These are phyloP conservation scores for Mamestra configurata DNA, from an alignment of 1,140 invertebrate genomes.

Conservation along the genomic window DNA sequence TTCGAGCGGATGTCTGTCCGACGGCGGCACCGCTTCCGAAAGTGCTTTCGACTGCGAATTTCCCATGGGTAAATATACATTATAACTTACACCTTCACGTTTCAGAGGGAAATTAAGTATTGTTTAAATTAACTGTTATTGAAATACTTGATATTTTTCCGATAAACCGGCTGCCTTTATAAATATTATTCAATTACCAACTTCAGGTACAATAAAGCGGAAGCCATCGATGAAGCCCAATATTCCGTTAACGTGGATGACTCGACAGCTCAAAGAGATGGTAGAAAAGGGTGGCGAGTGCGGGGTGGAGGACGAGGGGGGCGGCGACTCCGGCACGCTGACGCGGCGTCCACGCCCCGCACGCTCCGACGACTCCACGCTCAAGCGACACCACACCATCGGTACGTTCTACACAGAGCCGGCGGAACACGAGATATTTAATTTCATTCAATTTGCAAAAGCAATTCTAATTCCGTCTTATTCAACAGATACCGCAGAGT, in stretches of 20 bases:
- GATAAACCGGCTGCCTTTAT: no score
- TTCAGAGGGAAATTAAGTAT: no score
- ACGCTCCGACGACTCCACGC: conserved; percentile 76
- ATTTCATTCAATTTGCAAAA: not conserved
- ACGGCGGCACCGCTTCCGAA: conserved; percentile 92
- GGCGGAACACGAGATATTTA: not conserved
- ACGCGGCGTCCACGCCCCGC: conserved; percentile 78
- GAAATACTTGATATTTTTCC: no score
- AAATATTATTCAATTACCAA: not conserved
- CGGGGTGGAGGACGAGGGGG: conserved; percentile 82
- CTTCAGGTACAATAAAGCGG: conserved; percentile 93
- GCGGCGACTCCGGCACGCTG: conserved; percentile 90
- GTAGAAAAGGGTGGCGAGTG: conserved; percentile 89
- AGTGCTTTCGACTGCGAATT: conserved; percentile 94
- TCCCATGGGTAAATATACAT: conserved; percentile 88
- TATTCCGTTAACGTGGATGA: conserved; percentile 96
- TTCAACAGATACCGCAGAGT: conserved; percentile 69
- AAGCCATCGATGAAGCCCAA: conserved; percentile 96
- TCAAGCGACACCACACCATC: conserved; percentile 72
- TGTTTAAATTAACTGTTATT: no score
- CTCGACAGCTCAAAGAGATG: conserved; percentile 95
- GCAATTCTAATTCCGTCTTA: conserved; percentile 36
- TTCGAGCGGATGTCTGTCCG: conserved; percentile 93
- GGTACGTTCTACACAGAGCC: conserved; percentile 55
- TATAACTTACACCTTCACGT: not conserved